Evolutionary conservation across 2,797 vertebrate species (phyloP).

Genomic region (Chrosomus eos): DNA sequence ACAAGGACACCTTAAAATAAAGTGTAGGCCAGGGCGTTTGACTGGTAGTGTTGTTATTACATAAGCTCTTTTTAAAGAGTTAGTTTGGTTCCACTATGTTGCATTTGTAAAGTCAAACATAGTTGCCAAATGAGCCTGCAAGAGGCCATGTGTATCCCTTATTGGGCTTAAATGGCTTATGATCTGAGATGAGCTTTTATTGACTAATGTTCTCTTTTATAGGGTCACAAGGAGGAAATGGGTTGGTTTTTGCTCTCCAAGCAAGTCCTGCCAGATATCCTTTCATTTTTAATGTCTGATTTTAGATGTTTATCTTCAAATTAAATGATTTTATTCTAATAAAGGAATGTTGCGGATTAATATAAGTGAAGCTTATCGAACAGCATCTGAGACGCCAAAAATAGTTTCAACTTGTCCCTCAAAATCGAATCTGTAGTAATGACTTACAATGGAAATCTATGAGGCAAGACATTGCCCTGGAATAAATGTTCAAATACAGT

Average conservation of each 20-base stretch:
- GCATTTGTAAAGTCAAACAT: neutral
- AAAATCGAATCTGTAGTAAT: neutral
- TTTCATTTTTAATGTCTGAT: slow-evolving; percentile 68
- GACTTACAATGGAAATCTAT: neutral
- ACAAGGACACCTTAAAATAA: no score
- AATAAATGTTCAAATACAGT: neutral
- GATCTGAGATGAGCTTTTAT: neutral
- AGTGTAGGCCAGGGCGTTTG: neutral
- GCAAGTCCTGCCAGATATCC: slow-evolving; percentile 97
- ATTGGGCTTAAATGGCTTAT: neutral
- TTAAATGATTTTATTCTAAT: neutral
- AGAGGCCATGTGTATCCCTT: neutral
- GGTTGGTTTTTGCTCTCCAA: slow-evolving; percentile 87
- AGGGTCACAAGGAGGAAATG: slow-evolving; percentile 86
- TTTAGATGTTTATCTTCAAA: neutral
- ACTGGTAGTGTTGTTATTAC: neutral
- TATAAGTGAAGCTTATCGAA: neutral
- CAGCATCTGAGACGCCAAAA: neutral
- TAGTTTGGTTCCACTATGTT: neutral
- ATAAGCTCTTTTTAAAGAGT: neutral
- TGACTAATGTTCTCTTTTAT: slow-evolving; percentile 52
- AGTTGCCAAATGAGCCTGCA: neutral
- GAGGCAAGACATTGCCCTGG: no score
- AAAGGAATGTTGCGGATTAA: neutral
- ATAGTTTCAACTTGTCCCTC: neutral